phyloP scores from a whole-genome alignment of 2,113 vertebrate genomes.

The Holacanthus passer region DNA sequence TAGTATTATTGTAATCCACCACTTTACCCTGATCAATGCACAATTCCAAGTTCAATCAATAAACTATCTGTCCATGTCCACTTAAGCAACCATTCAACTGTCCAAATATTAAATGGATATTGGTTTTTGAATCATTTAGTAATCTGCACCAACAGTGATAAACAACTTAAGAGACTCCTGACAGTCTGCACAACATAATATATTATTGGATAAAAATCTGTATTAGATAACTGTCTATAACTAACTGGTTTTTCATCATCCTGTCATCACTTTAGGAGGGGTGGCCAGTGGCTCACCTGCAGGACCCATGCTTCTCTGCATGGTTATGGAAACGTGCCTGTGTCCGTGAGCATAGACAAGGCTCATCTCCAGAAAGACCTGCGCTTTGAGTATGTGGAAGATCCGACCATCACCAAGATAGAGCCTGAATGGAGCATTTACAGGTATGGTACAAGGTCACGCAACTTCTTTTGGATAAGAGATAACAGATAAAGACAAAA shows the following conservation, averaged over 20 bases:
- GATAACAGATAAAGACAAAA: not conserved
- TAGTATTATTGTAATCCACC: not conserved
- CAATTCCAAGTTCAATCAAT: slow-evolving; percentile 37
- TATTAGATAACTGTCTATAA: not conserved
- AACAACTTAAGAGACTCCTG: not conserved
- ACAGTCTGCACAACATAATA: not conserved
- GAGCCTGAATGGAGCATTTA: slow-evolving; percentile 99
- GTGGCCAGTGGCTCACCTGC: slow-evolving; percentile 91
- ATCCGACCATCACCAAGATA: slow-evolving; percentile 93
- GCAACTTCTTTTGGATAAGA: not conserved
- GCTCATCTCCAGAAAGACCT: slow-evolving; percentile 93
- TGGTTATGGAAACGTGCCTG: slow-evolving; percentile 89
- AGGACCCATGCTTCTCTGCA: slow-evolving; percentile 90
- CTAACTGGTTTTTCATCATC: slow-evolving; percentile 7
- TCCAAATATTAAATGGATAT: slow-evolving; percentile 16
- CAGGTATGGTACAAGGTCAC: slow-evolving; percentile 83
- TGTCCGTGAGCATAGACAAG: slow-evolving; percentile 93
- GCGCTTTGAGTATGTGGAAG: slow-evolving; percentile 94
- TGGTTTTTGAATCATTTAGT: slow-evolving; percentile 31
- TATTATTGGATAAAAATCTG: not conserved
- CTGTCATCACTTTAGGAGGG: slow-evolving; percentile 85
- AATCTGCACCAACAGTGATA: not conserved
- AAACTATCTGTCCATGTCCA: slow-evolving; percentile 19
- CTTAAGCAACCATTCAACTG: slow-evolving; percentile 27
- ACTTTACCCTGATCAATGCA: slow-evolving; percentile 21